Conservation (phyloP, 2,888 invertebrate species). For the Dolichopus griseipennis region DNA sequence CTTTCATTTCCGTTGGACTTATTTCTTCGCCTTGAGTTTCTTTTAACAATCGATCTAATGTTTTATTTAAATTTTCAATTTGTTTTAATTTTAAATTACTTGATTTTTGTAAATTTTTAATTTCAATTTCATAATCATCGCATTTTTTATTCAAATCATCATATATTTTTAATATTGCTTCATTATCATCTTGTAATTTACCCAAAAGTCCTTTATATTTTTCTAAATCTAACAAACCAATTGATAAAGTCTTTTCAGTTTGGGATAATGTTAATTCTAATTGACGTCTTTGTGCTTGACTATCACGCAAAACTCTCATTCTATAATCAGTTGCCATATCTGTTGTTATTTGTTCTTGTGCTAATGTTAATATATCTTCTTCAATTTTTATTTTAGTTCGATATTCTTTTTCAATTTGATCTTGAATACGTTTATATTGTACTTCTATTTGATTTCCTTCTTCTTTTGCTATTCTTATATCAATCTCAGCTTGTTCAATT, state of each 20-base stretch:
- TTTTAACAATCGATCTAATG: conserved; percentile 46
- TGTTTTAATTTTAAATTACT: conserved; percentile 47
- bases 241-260: conserved; percentile 50
- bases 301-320: conserved; percentile 41
- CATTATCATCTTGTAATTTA: conserved; percentile 29
- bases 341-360: conserved; percentile 59
- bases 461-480: conserved; percentile 48
- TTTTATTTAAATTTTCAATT: conserved; percentile 46
- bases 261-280: conserved; percentile 38
- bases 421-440: conserved; percentile 35
- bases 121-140: conserved; percentile 41
- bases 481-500: conserved; percentile 54
- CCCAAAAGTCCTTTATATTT: conserved; percentile 33
- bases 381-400: conserved; percentile 54
- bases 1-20: conserved; percentile 26
- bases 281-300: conserved; percentile 43
- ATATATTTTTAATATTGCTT: conserved; percentile 32
- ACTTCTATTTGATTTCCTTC: conserved; percentile 37
- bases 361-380: conserved; percentile 52
- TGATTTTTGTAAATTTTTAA: conserved; percentile 42
- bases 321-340: conserved; percentile 56
- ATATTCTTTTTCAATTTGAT: conserved; percentile 46
- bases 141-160: conserved; percentile 42
- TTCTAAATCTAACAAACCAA: conserved; percentile 43
- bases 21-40: conserved; percentile 43